Percentiles rank a stretch among this genome's conserved stretches.
phyloP scores from a whole-genome alignment of 2,113 vertebrate genomes.

The Gopherus evgoodei region DNA sequence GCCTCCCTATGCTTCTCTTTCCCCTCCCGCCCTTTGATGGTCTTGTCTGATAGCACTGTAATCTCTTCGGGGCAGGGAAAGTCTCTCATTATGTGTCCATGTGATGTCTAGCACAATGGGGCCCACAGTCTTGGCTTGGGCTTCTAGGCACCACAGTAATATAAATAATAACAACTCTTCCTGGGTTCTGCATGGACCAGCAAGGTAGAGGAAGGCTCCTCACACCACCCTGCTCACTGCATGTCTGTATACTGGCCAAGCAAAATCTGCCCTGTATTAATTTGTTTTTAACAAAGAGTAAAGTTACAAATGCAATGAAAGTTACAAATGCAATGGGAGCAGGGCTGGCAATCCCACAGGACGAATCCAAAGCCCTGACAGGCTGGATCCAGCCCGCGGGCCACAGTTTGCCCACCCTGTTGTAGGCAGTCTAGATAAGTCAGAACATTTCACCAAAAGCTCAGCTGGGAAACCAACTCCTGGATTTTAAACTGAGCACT shows the following conservation, averaged over 20 bases:
- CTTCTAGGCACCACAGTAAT: not conserved
- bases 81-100: not conserved
- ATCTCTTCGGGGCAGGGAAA: not conserved
- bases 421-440: not conserved
- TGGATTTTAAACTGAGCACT: not conserved
- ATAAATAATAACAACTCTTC: not conserved
- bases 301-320: conserved; percentile 59
- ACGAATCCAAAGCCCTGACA: too few relatives aligned
- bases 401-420: too few relatives aligned
- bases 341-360: too few relatives aligned
- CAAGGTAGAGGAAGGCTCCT: not conserved
- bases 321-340: conserved; percentile 40
- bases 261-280: not conserved
- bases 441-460: not conserved
- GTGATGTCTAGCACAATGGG: not conserved
- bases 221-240: not conserved
- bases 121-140: not conserved
- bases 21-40: not conserved
- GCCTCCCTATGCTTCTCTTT: not conserved
- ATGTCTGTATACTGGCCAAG: not conserved
- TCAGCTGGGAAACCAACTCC: not conserved
- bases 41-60: not conserved
- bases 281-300: conserved; percentile 63
- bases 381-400: too few relatives aligned
- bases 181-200: not conserved